Evolutionary conservation across 2,797 vertebrate species (phyloP), one percentile per base, ranked within the genome.

Genomic region (Hemibagrus guttatus): DNA sequence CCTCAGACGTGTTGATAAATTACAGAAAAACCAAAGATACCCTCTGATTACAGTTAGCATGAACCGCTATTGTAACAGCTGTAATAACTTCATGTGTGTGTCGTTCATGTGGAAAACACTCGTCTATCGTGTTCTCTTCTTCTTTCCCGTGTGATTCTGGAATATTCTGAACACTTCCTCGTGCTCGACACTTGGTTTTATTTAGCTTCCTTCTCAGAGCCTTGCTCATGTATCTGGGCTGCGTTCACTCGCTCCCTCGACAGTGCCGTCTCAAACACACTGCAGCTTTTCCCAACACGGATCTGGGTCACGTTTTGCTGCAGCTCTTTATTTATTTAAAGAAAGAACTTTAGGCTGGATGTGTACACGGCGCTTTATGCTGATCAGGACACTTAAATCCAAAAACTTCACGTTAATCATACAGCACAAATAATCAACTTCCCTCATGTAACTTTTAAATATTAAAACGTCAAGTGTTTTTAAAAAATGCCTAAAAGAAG

Each of bases 141-240:
- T n/a, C 13, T 28, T 52, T 52, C 19, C 13, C 28, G n/a, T 31
- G 46, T 54, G 23, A 74, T 7, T 74, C 12, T 54, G n/a, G 28
- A 11, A 3, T 75, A 26, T 81, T 81, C 26, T n/a, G 39, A 23
- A n/a, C 31, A 2, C 9, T 35, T 31, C 3, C 54, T 58, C 28
- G 5, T 21, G 69, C 71, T 3, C 23, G 63, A 39, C 63, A 52
- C 2, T 23, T 26, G 49, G 68, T 71, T 72, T 84, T 56, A 35
- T 87, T 83, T 66, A 88, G 72, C 66, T 63, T 83, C n/a, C 54
- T 63, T 69, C 42, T 81, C 64, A 28, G 31, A 87, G 81, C 72
- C 69, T 90, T 81, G 87, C 63, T 86, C 31, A 84, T 91, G 89
- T 87, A 91, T 90, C 88, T 91, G 81, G 88, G 87, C 86, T 89